Evolutionary conservation across 2,888 invertebrate genomes (phyloP), one percentile per base, ranked within the genome.

Genomic region (Caenorhabditis panamensis): DNA sequence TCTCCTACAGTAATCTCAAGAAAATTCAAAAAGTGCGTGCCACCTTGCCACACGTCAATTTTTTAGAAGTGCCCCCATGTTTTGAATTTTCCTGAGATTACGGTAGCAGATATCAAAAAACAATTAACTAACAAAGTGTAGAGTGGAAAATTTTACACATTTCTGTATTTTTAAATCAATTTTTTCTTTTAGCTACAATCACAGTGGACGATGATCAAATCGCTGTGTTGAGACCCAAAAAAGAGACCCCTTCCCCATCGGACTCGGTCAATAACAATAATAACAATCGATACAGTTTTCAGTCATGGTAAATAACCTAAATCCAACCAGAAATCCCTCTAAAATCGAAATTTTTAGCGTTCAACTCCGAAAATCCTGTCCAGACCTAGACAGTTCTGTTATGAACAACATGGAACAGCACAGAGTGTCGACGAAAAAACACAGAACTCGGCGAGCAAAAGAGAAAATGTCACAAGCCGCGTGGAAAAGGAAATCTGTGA

Each of bases 301-400:
- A 76, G 51, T 81, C 77, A 16, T 81, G 76, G 81, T 77, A 22
- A 13, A 18, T n/a, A n/a, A n/a, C n/a, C n/a, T n/a, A n/a, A n/a
- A n/a, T n/a, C n/a, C n/a, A n/a, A n/a, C n/a, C n/a, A n/a, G n/a
- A n/a, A n/a, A n/a, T n/a, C n/a, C n/a, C n/a, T n/a, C n/a, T n/a
- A n/a, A n/a, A n/a, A n/a, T n/a, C n/a, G n/a, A n/a, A n/a, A n/a
- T n/a, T 75, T 78, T 28, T 56, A 82, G 81, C 37, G 72, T 72
- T n/a, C 82, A 84, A 69, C 67, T 86, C 16, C 75, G 85, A 16
- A 84, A 85, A 58, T 83, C 83, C 18, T 86, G 86, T 64, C 86
- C 86, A 0, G 84, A 85, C 44, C 67, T 86, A 13, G 85, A 85
- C 78, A 18, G 53, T 13, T 51, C 80, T 0, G 22, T 58, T 16